phyloP scores from a whole-genome alignment of 2,797 vertebrate genomes.

The Fundulus diaphanus region DNA sequence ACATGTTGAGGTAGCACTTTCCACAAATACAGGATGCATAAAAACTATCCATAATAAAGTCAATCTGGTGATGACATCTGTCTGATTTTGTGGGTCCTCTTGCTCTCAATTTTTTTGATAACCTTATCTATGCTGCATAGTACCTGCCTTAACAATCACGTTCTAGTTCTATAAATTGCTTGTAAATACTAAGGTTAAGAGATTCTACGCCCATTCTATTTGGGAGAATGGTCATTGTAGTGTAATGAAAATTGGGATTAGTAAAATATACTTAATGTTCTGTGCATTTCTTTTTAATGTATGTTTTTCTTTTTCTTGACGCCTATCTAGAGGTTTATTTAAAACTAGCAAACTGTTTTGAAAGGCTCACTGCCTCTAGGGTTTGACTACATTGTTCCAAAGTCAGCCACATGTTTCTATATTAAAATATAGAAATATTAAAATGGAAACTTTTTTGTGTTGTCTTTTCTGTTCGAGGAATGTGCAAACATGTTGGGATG shows the following conservation, averaged over 20 bases:
- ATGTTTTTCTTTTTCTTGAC: neutral
- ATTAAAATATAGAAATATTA: no score
- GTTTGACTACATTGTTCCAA: slow-evolving; percentile 2
- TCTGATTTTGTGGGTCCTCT: slow-evolving; percentile 5
- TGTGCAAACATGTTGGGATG: neutral
- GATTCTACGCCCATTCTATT: neutral
- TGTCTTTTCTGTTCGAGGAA: neutral
- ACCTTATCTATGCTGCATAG: no score
- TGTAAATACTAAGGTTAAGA: slow-evolving; percentile 11
- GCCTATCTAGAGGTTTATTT: neutral
- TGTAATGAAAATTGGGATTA: slow-evolving; percentile 22
- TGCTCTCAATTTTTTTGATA: neutral
- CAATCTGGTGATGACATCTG: neutral
- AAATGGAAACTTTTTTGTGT: neutral
- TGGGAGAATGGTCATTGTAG: slow-evolving; percentile 1
- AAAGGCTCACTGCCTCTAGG: neutral
- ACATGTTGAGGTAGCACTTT: neutral
- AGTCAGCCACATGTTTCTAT: slow-evolving; percentile 17
- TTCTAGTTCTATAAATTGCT: neutral
- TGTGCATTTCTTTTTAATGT: slow-evolving; percentile 7
- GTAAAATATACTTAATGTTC: neutral
- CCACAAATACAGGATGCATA: slow-evolving; percentile 17
- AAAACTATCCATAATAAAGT: neutral
- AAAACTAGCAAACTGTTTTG: neutral
- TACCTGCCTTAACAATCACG: slow-evolving; percentile 5